Base-by-base conservation (phyloP, 2,113 vertebrate genomes). In the Prionailurus viverrinus region DNA sequence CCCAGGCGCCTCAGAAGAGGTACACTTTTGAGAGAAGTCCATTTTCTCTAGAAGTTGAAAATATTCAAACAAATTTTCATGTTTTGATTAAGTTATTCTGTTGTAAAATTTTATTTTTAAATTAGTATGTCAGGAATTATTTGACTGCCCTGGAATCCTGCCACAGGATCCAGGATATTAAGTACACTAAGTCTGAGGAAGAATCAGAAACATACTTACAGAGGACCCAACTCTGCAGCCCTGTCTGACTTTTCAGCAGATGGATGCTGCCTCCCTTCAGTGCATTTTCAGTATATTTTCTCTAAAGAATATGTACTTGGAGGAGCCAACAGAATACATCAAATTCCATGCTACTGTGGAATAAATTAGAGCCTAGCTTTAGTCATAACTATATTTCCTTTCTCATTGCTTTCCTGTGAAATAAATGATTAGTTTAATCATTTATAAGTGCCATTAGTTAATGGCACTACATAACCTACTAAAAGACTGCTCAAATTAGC, bases 1-100 rank as follows among this genome's bases (percentile, higher is more conserved):
- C 6, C 19, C 58, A 61, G 58, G 58, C 1, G 8, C 21, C 21
- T 21, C 58, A 53, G 31, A 95, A 86, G n/a, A 87, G 16, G 80
- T 2, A 83, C 2, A 71, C 48, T 92, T 89, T 51, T 83, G 13
- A 27, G 63, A 92, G 61, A 96, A 84, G 33, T 86, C 12, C 4
- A 53, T 65, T 69, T 92, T 63, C 69, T 36, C 48, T 71, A 92
- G 73, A 89, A 87, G 27, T 79, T 76, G 29, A 85, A 94, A 94
- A 96, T 10, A 48, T 66, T 33, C 45, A 27, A 85, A 87, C 21
- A 73, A 82, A 94, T 23, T 39, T 88, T 81, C 45, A 97, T 48
- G 39, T 92, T 92, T 83, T 88, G 25, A 53, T 92, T 69, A 92
- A 29, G 65, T 69, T 95, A 90, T 76, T 93, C 48, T 93, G 39